Conservation (phyloP, 2,888 invertebrate genomes). For the Adelognathus sp. region DNA sequence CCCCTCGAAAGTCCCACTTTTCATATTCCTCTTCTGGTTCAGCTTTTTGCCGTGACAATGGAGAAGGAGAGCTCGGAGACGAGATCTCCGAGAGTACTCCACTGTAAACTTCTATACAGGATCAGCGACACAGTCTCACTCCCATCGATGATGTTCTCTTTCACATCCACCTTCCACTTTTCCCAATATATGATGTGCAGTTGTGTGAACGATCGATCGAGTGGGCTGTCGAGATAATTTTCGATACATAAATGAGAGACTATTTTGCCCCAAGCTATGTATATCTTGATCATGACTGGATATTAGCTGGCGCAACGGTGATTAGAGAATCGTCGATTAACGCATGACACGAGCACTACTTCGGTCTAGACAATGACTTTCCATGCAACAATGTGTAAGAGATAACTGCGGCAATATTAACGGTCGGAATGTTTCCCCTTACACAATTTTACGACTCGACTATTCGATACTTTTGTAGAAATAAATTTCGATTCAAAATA, state of each 20-base stretch:
- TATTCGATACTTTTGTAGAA: too few species aligned
- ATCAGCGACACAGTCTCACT: constrained; percentile 10
- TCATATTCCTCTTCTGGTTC: constrained; percentile 57
- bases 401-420: too few species aligned
- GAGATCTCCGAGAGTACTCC: background rate
- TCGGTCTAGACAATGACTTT: background rate
- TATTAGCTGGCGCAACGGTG: constrained; percentile 17
- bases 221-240: background rate
- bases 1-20: constrained; percentile 66
- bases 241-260: background rate
- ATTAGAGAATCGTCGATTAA: constrained; percentile 54
- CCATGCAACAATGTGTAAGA: constrained; percentile 3
- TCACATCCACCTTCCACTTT: background rate
- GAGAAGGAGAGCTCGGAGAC: background rate
- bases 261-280: constrained; percentile 35
- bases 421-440: too few species aligned
- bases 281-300: constrained; percentile 28
- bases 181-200: background rate
- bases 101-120: constrained; percentile 11
- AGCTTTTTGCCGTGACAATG: constrained; percentile 28
- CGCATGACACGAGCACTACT: constrained; percentile 36
- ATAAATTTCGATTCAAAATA: too few species aligned
- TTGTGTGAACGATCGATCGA: background rate
- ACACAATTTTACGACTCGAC: too few species aligned
- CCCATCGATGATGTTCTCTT: constrained; percentile 31